Base-by-base conservation (phyloP, 2,888 invertebrate genomes). In the Latheticus oryzae region DNA sequence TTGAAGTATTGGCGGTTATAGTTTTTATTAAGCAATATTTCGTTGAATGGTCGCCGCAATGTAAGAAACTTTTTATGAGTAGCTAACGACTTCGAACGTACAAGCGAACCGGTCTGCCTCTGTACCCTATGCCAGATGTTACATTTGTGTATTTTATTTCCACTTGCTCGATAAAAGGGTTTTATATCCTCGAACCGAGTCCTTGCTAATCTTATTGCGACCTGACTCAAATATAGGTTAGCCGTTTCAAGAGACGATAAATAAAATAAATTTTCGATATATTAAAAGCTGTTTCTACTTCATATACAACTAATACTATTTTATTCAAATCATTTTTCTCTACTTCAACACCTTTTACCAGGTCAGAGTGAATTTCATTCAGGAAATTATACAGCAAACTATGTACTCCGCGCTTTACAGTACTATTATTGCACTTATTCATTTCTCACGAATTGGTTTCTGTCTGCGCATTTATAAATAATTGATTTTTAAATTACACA, bases 101-200 rank as follows among this genome's bases (percentile, higher is more conserved):
- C 50, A 40, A 50, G 9, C 47, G 52, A 56, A 58, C 52, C 35
- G 40, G 19, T 16, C 53, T 45, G 54, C 35, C 43, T 30, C 42
- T 51, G 58, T 53, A 47, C 60, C 63, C 60, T 57, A 60, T 61
- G 53, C 62, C 62, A 63, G 63, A 64, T 65, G 65, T 65, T 61
- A 62, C 61, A 63, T 62, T 62, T 60, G 61, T 62, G 62, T 64
- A 64, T 64, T 64, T 65, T 64, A 64, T 63, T 63, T 66, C 61
- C 58, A 60, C 55, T 54, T 54, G 62, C 59, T 60, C 64, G 60
- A 64, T 64, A 63, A 66, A 63, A 66, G 61, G 63, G 61, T 65
- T 66, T 66, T 66, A 66, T 61, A 54, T 61, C 61, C 61, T 62
- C 52, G 47, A 65, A 62, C 62, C 60, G 63, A 64, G 60, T 63